phyloP scores from a whole-genome alignment of 2,113 vertebrate genomes.

The Pterocles gutturalis region DNA sequence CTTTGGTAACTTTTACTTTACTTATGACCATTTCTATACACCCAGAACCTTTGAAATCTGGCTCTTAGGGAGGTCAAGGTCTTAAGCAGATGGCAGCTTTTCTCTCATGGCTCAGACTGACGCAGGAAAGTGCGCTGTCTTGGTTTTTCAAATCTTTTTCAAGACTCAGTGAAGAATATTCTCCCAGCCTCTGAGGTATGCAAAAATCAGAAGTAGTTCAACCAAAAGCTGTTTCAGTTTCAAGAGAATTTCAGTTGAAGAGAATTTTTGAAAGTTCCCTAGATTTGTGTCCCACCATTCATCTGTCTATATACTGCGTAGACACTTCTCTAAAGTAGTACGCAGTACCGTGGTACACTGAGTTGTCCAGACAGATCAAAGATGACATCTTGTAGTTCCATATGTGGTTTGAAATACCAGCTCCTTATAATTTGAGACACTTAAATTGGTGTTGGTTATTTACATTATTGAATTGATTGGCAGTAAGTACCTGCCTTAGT shows the following conservation, averaged over 20 bases:
- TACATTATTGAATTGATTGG: background rate
- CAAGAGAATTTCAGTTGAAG: background rate
- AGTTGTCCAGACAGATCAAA: background rate
- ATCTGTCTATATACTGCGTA: accelerated
- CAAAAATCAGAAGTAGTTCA: background rate
- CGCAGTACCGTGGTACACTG: background rate
- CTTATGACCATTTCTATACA: background rate
- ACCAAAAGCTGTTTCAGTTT: background rate
- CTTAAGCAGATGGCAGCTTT: background rate
- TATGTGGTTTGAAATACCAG: background rate
- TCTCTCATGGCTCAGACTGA: background rate
- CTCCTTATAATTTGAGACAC: background rate
- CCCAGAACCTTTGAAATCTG: background rate
- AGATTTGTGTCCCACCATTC: background rate
- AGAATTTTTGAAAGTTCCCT: background rate
- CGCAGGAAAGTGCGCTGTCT: background rate
- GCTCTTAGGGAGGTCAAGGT: background rate
- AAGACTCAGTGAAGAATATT: background rate
- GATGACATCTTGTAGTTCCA: background rate
- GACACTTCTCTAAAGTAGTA: background rate
- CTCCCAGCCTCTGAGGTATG: background rate
- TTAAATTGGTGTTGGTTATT: background rate
- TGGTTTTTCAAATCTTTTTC: background rate
- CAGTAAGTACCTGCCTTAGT: background rate
- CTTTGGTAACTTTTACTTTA: background rate